phyloP scores from a whole-genome alignment of 2,888 invertebrate genomes.

The Caenorhabditis japonica region DNA sequence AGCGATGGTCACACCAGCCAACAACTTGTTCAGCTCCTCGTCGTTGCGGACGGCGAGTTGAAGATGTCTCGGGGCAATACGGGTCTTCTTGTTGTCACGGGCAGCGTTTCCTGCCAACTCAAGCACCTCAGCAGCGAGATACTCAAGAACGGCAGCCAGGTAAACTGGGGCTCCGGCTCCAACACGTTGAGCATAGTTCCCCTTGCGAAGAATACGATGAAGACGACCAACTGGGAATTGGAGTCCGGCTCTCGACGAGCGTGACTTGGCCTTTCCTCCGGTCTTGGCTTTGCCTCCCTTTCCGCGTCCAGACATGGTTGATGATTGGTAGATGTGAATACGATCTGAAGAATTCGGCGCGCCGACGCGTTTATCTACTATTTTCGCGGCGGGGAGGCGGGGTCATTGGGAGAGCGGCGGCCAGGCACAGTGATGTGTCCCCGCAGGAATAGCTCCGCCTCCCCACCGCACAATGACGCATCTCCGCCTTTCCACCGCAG shows the following conservation, averaged over 20 bases:
- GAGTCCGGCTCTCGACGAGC: slow-evolving; percentile 75
- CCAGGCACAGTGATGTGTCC: too few species aligned
- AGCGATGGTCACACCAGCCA: slow-evolving; percentile 84
- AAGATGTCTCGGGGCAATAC: slow-evolving; percentile 78
- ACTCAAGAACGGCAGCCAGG: slow-evolving; percentile 72
- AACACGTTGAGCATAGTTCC: slow-evolving; percentile 72
- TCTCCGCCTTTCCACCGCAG: slow-evolving; percentile 11
- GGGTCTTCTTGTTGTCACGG: slow-evolving; percentile 79
- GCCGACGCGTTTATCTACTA: too few species aligned
- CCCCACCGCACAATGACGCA: too few species aligned
- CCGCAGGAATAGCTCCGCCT: too few species aligned
- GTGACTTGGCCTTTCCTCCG: slow-evolving; percentile 66
- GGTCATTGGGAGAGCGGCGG: too few species aligned
- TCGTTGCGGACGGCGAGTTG: slow-evolving; percentile 73
- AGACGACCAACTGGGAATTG: slow-evolving; percentile 75
- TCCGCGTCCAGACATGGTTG: slow-evolving; percentile 85
- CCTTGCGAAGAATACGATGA: slow-evolving; percentile 70
- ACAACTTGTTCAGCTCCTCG: slow-evolving; percentile 72
- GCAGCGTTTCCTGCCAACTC: slow-evolving; percentile 77
- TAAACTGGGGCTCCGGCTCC: slow-evolving; percentile 73
- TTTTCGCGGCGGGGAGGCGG: too few species aligned
- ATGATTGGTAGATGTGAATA: neutral
- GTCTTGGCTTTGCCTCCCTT: slow-evolving; percentile 79
- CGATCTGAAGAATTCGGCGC: too few species aligned
- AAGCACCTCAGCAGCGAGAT: slow-evolving; percentile 71